phyloP scores from a whole-genome alignment of 2,113 vertebrate species.

The Agapornis roseicollis region DNA sequence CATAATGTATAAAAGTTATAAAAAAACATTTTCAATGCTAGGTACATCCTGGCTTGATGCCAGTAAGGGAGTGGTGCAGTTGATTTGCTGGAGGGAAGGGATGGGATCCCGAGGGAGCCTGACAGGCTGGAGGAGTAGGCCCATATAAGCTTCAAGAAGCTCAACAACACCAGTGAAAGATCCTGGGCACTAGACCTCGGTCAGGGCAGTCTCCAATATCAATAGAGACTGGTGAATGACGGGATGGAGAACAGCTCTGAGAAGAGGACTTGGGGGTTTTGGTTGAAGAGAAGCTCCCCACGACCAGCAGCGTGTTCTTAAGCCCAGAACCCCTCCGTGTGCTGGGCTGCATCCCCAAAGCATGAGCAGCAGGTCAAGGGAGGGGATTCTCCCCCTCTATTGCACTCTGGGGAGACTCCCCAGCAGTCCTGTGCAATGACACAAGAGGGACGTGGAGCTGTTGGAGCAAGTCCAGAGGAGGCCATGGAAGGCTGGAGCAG shows the following conservation, averaged over 20 bases:
- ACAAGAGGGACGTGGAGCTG: background rate
- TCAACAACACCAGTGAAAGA: background rate
- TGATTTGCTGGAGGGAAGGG: background rate
- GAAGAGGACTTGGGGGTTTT: background rate
- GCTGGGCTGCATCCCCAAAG: background rate
- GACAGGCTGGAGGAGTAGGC: background rate
- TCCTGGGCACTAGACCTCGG: background rate
- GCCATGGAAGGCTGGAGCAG: background rate
- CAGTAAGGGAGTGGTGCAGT: background rate
- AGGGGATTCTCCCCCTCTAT: background rate
- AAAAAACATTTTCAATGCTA: background rate
- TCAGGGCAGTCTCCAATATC: background rate
- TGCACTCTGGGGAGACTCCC: background rate
- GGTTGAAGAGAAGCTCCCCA: background rate
- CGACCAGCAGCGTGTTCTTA: background rate
- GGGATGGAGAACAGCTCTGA: background rate
- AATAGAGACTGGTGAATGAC: background rate
- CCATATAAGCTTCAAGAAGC: background rate
- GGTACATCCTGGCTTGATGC: background rate
- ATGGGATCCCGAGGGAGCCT: background rate
- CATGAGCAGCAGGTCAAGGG: background rate
- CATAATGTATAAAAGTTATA: background rate
- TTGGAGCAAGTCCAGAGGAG: background rate
- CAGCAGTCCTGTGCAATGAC: background rate
- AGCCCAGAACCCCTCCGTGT: background rate